phyloP scores from a whole-genome alignment of 2,113 vertebrate species.

The Eulemur rufifrons region DNA sequence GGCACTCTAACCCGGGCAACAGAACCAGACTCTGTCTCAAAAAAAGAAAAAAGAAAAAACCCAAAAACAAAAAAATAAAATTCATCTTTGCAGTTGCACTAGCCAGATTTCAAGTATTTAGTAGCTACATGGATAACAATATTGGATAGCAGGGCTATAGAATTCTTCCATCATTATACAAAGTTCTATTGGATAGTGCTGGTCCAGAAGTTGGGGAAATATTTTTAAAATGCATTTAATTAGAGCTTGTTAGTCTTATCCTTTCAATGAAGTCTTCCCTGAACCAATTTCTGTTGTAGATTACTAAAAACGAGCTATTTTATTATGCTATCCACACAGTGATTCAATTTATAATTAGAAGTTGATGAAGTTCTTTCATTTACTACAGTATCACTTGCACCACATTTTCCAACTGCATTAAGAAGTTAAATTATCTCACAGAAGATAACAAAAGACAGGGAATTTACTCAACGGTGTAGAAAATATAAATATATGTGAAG shows the following conservation, averaged over 20 bases:
- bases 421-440: constrained; percentile 76
- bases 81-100: not conserved
- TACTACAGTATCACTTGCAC: constrained; percentile 73
- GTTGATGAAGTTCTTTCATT: constrained; percentile 83
- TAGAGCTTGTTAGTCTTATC: constrained; percentile 39
- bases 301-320: constrained; percentile 47
- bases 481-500: not conserved
- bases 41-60: too few relatives aligned
- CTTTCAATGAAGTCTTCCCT: constrained; percentile 28
- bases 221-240: constrained; percentile 28
- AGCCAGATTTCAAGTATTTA: not conserved
- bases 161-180: not conserved
- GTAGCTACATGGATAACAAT: not conserved
- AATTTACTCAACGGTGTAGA: constrained; percentile 67
- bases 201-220: not conserved
- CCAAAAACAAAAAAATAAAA: not conserved
- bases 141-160: not conserved
- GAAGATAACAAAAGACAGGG: constrained; percentile 65
- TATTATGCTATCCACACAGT: constrained; percentile 66
- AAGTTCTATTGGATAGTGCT: constrained; percentile 5
- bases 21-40: too few relatives aligned
- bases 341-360: constrained; percentile 79
- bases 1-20: too few relatives aligned
- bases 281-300: constrained; percentile 54
- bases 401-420: constrained; percentile 78